Percentiles rank a stretch among this genome's conserved stretches.
These are phyloP conservation scores for Pseudorhombus dupliciocellatus DNA, from an alignment of 2,113 vertebrate genomes.

Conservation along the genomic window DNA sequence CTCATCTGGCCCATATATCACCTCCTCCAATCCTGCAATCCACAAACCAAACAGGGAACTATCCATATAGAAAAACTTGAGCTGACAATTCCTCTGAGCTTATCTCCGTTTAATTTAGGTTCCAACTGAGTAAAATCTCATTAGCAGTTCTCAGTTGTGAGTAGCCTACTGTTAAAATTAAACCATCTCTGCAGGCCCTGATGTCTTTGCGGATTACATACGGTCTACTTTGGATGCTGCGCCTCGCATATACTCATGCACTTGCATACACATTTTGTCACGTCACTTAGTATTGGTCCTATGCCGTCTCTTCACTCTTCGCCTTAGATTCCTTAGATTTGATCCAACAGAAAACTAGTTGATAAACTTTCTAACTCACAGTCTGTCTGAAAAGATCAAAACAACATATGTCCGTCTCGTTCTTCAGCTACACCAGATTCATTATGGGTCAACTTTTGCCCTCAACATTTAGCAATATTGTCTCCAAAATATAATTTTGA, in stretches of 20 bases:
- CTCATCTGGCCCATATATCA: slow-evolving; percentile 67
- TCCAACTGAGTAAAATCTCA: slow-evolving; percentile 63
- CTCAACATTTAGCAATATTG: slow-evolving; percentile 22
- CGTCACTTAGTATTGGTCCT: neutral
- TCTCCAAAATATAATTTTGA: slow-evolving; percentile 35
- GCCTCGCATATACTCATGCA: neutral
- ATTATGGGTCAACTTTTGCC: slow-evolving; percentile 15
- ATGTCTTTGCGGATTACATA: slow-evolving; percentile 40
- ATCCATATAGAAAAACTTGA: slow-evolving; percentile 56
- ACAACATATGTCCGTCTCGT: neutral
- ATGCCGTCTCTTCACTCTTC: neutral
- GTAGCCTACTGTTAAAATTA: slow-evolving; percentile 55
- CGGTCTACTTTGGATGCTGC: slow-evolving; percentile 20
- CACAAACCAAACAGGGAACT: slow-evolving; percentile 52
- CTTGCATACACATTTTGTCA: slow-evolving; percentile 17
- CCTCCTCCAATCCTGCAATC: slow-evolving; percentile 46
- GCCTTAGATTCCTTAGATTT: neutral
- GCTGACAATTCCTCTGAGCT: slow-evolving; percentile 57
- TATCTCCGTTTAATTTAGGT: slow-evolving; percentile 65
- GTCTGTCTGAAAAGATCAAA: too few species aligned
- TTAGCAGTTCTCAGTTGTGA: slow-evolving; percentile 49
- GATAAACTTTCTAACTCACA: neutral
- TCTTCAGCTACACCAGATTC: neutral
- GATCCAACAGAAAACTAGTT: neutral
- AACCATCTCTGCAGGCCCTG: slow-evolving; percentile 41